Conservation (phyloP, 2,113 vertebrate species). For the Vulpes vulpes region DNA sequence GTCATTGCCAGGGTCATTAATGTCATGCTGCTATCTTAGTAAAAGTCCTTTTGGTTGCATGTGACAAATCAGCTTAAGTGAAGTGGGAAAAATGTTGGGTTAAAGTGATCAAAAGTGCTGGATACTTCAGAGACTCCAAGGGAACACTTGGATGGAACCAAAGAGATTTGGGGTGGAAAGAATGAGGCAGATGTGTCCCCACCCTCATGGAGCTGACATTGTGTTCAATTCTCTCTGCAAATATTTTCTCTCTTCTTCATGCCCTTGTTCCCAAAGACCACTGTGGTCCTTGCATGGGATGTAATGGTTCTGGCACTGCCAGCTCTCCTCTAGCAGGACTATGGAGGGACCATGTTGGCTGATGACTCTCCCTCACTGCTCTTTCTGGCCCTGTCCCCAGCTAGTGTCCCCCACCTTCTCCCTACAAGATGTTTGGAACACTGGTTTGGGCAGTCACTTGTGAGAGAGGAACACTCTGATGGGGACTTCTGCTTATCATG, state of each 20-base stretch:
- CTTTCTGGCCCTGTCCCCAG: not conserved
- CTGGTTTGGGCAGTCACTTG: not conserved
- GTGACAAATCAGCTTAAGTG: not conserved
- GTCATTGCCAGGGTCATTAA: not conserved
- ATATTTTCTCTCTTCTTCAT: not conserved
- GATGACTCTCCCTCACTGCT: not conserved
- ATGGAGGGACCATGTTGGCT: not conserved
- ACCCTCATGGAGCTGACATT: not conserved
- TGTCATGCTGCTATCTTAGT: not conserved
- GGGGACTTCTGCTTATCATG: not conserved
- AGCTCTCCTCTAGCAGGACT: not conserved
- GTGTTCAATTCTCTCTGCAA: not conserved
- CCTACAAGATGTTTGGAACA: not conserved
- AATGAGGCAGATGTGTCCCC: not conserved
- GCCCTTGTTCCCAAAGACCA: not conserved
- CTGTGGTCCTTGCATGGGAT: not conserved
- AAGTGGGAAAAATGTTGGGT: not conserved
- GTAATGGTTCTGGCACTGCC: not conserved
- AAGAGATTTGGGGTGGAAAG: not conserved
- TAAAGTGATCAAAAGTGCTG: not conserved
- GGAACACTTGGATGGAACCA: not conserved
- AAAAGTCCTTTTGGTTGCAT: constrained; percentile 4
- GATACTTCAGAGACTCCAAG: not conserved
- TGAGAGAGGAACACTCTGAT: not conserved
- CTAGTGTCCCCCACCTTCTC: not conserved